phyloP scores from a whole-genome alignment of 2,888 invertebrate species.

The Dysmachus trigonus region DNA sequence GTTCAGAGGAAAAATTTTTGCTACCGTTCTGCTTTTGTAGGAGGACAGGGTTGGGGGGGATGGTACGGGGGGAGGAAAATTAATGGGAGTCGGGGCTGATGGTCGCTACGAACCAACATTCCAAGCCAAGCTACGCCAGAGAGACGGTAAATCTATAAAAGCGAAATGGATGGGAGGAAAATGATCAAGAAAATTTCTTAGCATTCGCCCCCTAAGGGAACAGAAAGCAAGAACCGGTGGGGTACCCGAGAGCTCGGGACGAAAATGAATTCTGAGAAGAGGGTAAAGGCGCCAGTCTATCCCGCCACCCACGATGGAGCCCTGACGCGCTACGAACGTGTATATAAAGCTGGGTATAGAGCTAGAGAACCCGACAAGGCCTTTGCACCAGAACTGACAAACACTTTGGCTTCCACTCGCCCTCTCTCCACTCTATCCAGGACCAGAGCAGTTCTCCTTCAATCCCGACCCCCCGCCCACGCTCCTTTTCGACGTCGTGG shows the following conservation, averaged over 20 bases:
- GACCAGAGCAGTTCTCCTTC: not conserved
- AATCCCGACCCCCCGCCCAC: not conserved
- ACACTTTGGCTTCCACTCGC: slow-evolving; percentile 40
- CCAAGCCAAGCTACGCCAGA: slow-evolving; percentile 29
- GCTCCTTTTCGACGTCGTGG: slow-evolving; percentile 15
- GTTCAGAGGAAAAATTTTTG: slow-evolving; percentile 40
- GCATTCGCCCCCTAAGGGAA: slow-evolving; percentile 35
- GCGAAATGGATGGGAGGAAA: slow-evolving; percentile 44
- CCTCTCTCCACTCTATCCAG: not conserved
- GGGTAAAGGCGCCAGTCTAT: slow-evolving; percentile 45
- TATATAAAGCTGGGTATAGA: slow-evolving; percentile 2
- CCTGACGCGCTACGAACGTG: not conserved
- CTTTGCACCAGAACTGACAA: slow-evolving; percentile 44
- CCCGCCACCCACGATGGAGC: slow-evolving; percentile 38
- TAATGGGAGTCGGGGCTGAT: slow-evolving; percentile 44
- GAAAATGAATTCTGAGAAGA: slow-evolving; percentile 43
- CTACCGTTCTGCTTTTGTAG: slow-evolving; percentile 38
- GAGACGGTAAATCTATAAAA: slow-evolving; percentile 46
- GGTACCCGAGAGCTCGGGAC: slow-evolving; percentile 11
- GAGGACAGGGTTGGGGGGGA: not conserved
- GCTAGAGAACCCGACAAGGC: slow-evolving; percentile 12
- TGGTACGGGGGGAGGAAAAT: slow-evolving; percentile 15
- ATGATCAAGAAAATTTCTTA: slow-evolving; percentile 46
- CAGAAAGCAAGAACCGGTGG: slow-evolving; percentile 43
- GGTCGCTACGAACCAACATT: slow-evolving; percentile 43